phyloP scores from a whole-genome alignment of 2,888 invertebrate species.

The Asteroscopus sphinx region DNA sequence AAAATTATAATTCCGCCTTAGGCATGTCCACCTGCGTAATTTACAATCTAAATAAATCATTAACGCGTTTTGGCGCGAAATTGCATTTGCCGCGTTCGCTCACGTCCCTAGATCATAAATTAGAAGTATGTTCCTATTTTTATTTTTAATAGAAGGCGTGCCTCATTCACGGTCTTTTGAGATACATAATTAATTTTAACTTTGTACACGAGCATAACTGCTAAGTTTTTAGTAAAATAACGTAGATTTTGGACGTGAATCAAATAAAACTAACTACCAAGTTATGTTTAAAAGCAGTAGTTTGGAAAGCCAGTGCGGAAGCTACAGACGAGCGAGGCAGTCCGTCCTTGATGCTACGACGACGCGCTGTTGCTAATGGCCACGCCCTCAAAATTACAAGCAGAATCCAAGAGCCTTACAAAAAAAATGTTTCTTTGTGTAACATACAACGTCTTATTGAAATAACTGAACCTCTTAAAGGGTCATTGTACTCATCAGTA shows the following conservation, averaged over 20 bases:
- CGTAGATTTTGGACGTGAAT: slow-evolving; percentile 7
- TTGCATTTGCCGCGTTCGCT: slow-evolving; percentile 26
- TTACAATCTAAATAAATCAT: slow-evolving; percentile 46
- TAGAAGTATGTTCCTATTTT: not conserved
- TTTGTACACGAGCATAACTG: not conserved
- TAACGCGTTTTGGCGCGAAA: slow-evolving; percentile 30
- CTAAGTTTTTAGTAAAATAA: not conserved
- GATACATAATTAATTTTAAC: not conserved
- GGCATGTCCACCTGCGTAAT: slow-evolving; percentile 42
- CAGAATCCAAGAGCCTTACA: slow-evolving; percentile 9
- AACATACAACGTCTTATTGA: too few relatives aligned
- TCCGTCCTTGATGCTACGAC: slow-evolving; percentile 49
- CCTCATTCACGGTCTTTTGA: not conserved
- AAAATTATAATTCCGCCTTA: slow-evolving; percentile 41
- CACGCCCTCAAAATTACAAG: slow-evolving; percentile 47
- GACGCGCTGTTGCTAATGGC: slow-evolving; percentile 40
- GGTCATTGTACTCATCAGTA: too few relatives aligned
- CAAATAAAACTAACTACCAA: slow-evolving; percentile 6
- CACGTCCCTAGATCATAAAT: slow-evolving; percentile 20
- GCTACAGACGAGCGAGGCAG: slow-evolving; percentile 24
- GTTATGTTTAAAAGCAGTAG: slow-evolving; percentile 25
- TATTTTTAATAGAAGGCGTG: not conserved
- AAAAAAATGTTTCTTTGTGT: too few relatives aligned
- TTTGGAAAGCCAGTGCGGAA: slow-evolving; percentile 45
- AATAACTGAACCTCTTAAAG: too few relatives aligned